Conservation (phyloP, 2,888 invertebrate species). For the Syrista parreyssii region DNA sequence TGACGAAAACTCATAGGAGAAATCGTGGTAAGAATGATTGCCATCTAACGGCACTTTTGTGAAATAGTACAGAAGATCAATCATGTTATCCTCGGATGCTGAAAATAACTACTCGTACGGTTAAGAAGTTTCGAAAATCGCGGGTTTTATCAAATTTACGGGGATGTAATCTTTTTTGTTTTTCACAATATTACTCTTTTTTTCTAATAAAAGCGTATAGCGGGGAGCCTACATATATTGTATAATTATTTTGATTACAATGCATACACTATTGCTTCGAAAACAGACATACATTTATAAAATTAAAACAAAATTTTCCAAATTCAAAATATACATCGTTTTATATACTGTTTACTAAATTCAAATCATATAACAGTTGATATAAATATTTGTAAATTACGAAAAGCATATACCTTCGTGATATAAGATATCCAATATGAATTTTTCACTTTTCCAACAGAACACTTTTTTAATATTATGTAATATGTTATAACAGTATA, state of each 20-base stretch:
- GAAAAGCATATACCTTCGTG: neutral
- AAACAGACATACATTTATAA: neutral
- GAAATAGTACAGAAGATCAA: neutral
- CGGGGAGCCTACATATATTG: neutral
- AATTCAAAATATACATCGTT: neutral
- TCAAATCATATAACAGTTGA: slow-evolving; percentile 1
- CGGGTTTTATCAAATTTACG: neutral
- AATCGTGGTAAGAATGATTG: neutral
- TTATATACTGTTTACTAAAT: neutral
- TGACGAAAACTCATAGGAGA: neutral
- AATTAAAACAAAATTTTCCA: neutral
- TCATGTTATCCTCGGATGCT: neutral
- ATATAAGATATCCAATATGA: neutral
- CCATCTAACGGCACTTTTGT: neutral
- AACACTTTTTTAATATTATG: slow-evolving; percentile 16
- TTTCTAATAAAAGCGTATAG: neutral
- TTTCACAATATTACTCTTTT: neutral
- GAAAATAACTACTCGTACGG: neutral
- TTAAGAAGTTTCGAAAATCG: neutral
- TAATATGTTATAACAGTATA: neutral
- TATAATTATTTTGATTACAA: neutral
- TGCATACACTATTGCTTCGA: neutral
- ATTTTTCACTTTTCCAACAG: neutral
- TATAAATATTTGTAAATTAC: slow-evolving; percentile 1
- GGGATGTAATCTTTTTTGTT: neutral